Base-by-base conservation (phyloP, 2,797 vertebrate genomes). In the Vireo griseus region DNA sequence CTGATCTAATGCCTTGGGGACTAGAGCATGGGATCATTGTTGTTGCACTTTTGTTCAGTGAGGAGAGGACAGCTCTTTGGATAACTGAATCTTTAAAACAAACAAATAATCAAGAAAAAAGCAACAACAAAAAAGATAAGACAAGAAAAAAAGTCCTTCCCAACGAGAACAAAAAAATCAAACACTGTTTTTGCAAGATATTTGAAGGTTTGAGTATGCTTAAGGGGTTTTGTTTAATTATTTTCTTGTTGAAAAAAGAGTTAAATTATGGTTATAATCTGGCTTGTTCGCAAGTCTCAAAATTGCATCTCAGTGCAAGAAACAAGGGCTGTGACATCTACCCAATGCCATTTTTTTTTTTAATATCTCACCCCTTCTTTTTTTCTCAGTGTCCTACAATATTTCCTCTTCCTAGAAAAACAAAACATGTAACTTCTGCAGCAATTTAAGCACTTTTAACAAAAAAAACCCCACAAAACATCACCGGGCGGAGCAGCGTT, bases 11-110 rank as follows among this genome's bases (percentile, higher is more conserved):
- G 93, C 95, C 95, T 96, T 85, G 88, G 96, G 94, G 96, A 97
- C 97, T 97, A 96, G 96, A 97, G 96, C 98, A 97, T 95, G 98
- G 93, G 78, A 95, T 96, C 98, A 97, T 93, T 97, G 97, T 98
- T 96, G 96, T 97, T 98, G 98, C 96, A 98, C 98, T 98, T 98
- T 97, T 97, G 96, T 97, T 97, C 97, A 96, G 9, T 6, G 39
- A 94, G 77, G 86, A 90, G 86, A 84, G 66, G 88, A 86, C 75
- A 91, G 50, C 16, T 67, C 11, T 16, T 63, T 81, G 88, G 62
- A 90, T 87, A 83, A 57, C 21, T 68, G n/a, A 37, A 75, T 62
- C 74, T 94, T 85, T 65, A 61, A 62, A 94, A 11, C 3, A 25
- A 75, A 33, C 5, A 39, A 10, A 39, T 9, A 37, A 40, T 31